phyloP scores from a whole-genome alignment of 2,797 vertebrate genomes.

The Hapalemur alaotrensis region DNA sequence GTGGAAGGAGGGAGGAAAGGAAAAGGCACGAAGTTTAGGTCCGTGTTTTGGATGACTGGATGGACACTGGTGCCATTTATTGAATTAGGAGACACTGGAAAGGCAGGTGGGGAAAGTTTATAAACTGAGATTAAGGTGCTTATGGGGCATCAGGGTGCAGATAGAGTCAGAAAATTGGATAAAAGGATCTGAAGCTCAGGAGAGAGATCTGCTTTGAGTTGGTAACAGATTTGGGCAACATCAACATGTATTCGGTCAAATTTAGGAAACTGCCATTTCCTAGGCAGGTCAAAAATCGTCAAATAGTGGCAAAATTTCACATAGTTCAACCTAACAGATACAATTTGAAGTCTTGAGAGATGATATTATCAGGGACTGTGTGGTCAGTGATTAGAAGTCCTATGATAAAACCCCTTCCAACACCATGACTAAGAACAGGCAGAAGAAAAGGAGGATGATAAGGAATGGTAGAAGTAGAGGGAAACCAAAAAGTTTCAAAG shows the following conservation, averaged over 20 bases:
- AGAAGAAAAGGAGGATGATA: constrained; percentile 7
- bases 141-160: not conserved
- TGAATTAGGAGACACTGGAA: not conserved
- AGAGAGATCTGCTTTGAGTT: not conserved
- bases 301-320: not conserved
- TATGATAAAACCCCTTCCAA: not conserved
- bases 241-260: not conserved
- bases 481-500: constrained; percentile 1
- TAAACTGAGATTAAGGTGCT: not conserved
- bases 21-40: not conserved
- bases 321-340: not conserved
- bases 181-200: not conserved
- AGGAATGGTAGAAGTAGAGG: not conserved
- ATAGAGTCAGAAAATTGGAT: not conserved
- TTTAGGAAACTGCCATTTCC: not conserved
- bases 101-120: not conserved
- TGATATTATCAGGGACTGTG: not conserved
- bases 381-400: not conserved
- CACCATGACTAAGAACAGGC: not conserved
- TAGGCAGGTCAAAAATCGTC: not conserved
- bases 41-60: not conserved
- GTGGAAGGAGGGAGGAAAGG: not conserved
- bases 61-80: not conserved
- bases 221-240: not conserved
- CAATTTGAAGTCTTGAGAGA: constrained; percentile 33